Base-by-base conservation (phyloP, 2,888 invertebrate genomes). In the Aelia acuminata region DNA sequence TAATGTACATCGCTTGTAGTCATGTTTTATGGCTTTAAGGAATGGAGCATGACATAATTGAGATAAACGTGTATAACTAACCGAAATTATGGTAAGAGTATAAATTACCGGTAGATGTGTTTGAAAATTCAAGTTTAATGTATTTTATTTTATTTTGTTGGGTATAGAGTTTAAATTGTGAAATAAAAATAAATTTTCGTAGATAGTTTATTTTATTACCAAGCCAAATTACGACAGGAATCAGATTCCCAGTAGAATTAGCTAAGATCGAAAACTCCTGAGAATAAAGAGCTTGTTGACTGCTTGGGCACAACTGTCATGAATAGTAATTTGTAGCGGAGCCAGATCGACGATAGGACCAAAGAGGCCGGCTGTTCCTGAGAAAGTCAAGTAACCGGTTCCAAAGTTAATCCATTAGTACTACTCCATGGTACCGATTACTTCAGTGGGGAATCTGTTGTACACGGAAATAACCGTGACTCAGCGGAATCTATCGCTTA, bases 261-360 rank as follows among this genome's bases (percentile, higher is more conserved):
- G 31, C 63, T 63, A 70, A 26, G 5, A 18, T 18, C 63, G 31
- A 63, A 63, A 63, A 63, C 35, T 18, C 18, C 31, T 31, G 31
- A 70, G 63, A 70, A 70, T 70, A 70, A 70, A 70, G 63, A 70
- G 63, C 63, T 70, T 70, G 63, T 70, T 70, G 63, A 70, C 63
- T 70, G 63, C 63, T 35, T 35, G 63, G 63, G 63, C 63, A 70
- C 63, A 70, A 35, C 31, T 70, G 31, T 31, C 63, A 70, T 70
- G 63, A 70, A 70, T 70, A 70, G 63, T 70, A 70, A 70, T 70
- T 35, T 70, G 63, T 70, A 70, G 31, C 63, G 31, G 63, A 35
- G 63, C 63, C 63, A 70, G 63, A 70, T 70, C 35, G 63, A 35
- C 63, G 63, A 70, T 70, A 70, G 63, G 31, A 35, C 31, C 35